Conservation (phyloP, 2,113 vertebrate species). For the Syngnathus floridae region DNA sequence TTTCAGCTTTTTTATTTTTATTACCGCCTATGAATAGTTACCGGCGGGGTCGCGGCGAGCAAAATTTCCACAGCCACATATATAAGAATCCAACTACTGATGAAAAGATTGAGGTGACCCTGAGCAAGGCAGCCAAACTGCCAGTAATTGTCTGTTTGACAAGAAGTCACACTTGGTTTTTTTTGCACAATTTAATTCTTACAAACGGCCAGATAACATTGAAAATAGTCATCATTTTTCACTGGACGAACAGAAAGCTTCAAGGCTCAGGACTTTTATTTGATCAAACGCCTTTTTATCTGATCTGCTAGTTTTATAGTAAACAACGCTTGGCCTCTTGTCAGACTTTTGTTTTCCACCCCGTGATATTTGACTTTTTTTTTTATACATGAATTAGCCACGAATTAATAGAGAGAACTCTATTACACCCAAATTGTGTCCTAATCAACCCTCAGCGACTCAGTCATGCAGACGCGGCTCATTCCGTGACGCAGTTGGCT, state of each 20-base stretch:
- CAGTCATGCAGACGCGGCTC: conserved; percentile 2
- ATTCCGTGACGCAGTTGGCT: conserved; percentile 24
- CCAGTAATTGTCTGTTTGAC: background rate
- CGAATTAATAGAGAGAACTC: conserved; percentile 10
- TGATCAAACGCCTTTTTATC: background rate
- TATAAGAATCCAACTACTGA: background rate
- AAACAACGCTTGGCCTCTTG: background rate
- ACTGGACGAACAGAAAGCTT: background rate
- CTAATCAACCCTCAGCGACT: background rate
- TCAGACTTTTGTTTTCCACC: no score
- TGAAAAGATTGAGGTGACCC: background rate
- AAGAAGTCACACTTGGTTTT: background rate
- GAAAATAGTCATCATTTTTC: background rate
- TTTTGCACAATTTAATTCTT: background rate
- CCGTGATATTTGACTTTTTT: no score
- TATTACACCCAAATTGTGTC: background rate
- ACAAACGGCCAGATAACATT: background rate
- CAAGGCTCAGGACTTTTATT: background rate
- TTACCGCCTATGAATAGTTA: background rate
- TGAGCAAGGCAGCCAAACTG: background rate
- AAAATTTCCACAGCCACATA: background rate
- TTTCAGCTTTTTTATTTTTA: background rate
- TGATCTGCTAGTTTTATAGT: background rate
- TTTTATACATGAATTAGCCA: no score
- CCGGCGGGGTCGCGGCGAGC: background rate